A percentile compares a stretch with the other conserved stretches of the same genome.
Evolutionary conservation across 2,113 vertebrate species (phyloP).

Genomic region (Progne subis): DNA sequence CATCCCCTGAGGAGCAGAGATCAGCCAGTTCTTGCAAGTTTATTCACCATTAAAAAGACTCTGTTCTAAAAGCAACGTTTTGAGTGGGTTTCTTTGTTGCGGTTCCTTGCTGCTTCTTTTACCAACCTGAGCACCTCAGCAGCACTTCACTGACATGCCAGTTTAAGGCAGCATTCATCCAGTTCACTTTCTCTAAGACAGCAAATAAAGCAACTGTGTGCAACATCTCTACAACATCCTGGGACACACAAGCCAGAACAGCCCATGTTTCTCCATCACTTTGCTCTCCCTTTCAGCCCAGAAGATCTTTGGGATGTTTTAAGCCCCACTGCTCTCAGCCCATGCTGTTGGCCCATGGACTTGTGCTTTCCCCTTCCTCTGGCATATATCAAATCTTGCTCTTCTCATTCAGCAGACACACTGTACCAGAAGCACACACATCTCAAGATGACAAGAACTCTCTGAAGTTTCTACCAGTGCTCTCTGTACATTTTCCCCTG

Average conservation of each 20-base stretch:
- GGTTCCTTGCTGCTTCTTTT: not conserved
- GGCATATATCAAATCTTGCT: not conserved
- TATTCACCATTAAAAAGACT: not conserved
- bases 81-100: not conserved
- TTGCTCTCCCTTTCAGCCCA: not conserved
- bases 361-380: not conserved
- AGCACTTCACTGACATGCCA: not conserved
- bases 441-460: not conserved
- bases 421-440: not conserved
- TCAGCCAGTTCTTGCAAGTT: not conserved
- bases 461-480: not conserved
- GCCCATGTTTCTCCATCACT: not conserved
- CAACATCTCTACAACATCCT: not conserved
- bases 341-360: fast-evolving
- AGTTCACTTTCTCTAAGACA: slow-evolving; percentile 4
- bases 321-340: not conserved
- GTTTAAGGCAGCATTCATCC: not conserved
- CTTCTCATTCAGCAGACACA: not conserved
- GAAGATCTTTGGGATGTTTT: not conserved
- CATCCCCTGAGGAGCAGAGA: not conserved
- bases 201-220: not conserved
- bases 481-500: not conserved
- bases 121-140: not conserved
- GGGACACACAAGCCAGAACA: not conserved
- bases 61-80: not conserved